These are phyloP conservation scores for Tenodera sinensis DNA, from an alignment of 2,888 invertebrate species.

Conservation along the genomic window DNA sequence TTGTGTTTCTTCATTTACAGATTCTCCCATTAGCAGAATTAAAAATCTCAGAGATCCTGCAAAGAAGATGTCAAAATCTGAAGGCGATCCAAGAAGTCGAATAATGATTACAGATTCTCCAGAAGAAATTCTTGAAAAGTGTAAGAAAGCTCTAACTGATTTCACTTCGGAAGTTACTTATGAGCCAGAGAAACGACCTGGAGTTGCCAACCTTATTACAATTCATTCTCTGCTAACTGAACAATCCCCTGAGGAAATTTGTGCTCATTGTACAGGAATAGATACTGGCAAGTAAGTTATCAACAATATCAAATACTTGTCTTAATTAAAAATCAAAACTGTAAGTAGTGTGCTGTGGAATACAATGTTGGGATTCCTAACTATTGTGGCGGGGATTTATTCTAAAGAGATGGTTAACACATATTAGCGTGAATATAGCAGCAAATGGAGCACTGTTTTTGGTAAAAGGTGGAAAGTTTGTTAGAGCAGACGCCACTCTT, in stretches of 20 bases:
- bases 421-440: too few relatives aligned
- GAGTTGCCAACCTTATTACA: slow-evolving; percentile 83
- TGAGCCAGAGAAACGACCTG: slow-evolving; percentile 74
- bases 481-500: too few relatives aligned
- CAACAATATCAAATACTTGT: not conserved
- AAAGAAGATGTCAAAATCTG: slow-evolving; percentile 98
- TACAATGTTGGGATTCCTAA: too few relatives aligned
- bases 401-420: too few relatives aligned
- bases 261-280: slow-evolving; percentile 58
- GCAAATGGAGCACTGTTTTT: too few relatives aligned
- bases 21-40: slow-evolving; percentile 42
- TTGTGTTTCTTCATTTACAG: not conserved
- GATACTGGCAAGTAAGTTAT: slow-evolving; percentile 68
- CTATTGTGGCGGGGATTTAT: too few relatives aligned
- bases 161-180: slow-evolving; percentile 77
- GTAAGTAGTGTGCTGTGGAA: too few relatives aligned
- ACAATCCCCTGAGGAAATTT: slow-evolving; percentile 62
- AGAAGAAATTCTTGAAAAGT: slow-evolving; percentile 63
- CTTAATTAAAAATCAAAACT: too few relatives aligned
- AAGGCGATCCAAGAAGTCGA: slow-evolving; percentile 69
- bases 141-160: slow-evolving; percentile 90
- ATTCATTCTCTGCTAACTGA: slow-evolving; percentile 76
- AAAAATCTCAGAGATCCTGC: slow-evolving; percentile 80
- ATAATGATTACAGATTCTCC: slow-evolving; percentile 76
- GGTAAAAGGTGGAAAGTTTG: too few relatives aligned